phyloP scores from a whole-genome alignment of 2,797 vertebrate species.

The Adrianichthys oophorus region DNA sequence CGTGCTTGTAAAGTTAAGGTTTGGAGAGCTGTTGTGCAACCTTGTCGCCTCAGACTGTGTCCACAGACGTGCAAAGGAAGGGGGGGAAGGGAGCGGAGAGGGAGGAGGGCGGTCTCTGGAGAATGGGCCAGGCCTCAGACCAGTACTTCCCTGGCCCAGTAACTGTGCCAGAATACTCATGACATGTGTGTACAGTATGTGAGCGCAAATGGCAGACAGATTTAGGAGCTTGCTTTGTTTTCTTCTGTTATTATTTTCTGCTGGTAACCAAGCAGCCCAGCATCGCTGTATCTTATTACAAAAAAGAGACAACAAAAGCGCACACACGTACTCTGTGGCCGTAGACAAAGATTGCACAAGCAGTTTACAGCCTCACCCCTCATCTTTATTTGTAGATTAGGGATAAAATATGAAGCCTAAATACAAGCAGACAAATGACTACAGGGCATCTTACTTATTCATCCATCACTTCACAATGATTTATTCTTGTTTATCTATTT shows the following conservation, averaged over 20 bases:
- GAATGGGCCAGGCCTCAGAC: conserved; percentile 78
- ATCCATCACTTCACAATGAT: conserved; percentile 76
- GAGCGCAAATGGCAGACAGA: conserved; percentile 79
- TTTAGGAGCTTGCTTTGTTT: conserved; percentile 75
- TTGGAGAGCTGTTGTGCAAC: conserved; percentile 68
- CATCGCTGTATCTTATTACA: conserved; percentile 56
- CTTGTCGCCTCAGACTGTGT: conserved; percentile 72
- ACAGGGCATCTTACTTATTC: conserved; percentile 79
- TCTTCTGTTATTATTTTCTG: conserved; percentile 61
- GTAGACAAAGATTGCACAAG: conserved; percentile 5
- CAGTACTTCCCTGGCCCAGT: conserved; percentile 76
- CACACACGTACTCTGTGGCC: background rate
- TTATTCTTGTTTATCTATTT: conserved; percentile 79
- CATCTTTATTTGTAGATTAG: conserved; percentile 65
- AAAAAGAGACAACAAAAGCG: conserved; percentile 33
- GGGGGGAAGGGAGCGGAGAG: conserved; percentile 54
- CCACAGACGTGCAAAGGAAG: conserved; percentile 74
- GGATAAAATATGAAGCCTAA: conserved; percentile 62
- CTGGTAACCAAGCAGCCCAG: conserved; percentile 59
- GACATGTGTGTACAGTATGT: conserved; percentile 76
- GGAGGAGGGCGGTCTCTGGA: conserved; percentile 61
- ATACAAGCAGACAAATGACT: conserved; percentile 75
- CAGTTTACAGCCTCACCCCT: conserved; percentile 47
- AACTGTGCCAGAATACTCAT: conserved; percentile 76
- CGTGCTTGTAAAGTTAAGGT: conserved; percentile 55